These are phyloP conservation scores for Dysidea cf. avara DNA, from an alignment of 37 sponge, comb jelly and placozoan genomes.

Conservation along the genomic window DNA sequence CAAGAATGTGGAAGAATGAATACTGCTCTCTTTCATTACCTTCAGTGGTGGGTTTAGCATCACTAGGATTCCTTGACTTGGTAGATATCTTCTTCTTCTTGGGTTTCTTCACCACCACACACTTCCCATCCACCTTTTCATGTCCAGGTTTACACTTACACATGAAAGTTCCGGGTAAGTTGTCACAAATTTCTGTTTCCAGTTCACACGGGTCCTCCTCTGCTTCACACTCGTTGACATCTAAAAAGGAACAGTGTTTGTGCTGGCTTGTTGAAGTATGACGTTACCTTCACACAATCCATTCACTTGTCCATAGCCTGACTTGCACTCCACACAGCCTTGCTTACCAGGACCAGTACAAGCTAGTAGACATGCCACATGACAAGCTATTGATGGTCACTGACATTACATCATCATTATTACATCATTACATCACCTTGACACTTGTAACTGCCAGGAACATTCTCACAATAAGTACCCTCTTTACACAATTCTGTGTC, in stretches of 20 bases:
- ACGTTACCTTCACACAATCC: slow-evolving; percentile 63
- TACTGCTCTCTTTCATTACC: no score
- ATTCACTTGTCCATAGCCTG: slow-evolving; percentile 61
- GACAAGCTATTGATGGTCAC: slow-evolving; percentile 51
- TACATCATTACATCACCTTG: slow-evolving; percentile 37
- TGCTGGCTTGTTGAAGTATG: neutral
- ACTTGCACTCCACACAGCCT: slow-evolving; percentile 67
- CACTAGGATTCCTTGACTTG: neutral
- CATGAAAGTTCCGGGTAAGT: slow-evolving; percentile 55
- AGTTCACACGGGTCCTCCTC: slow-evolving; percentile 38
- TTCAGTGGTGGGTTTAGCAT: no score
- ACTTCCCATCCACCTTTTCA: slow-evolving; percentile 50
- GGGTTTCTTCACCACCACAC: slow-evolving; percentile 28
- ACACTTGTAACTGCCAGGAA: slow-evolving; percentile 58
- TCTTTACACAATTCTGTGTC: slow-evolving; percentile 42
- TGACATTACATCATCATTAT: neutral
- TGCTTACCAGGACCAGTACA: slow-evolving; percentile 66
- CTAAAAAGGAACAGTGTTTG: slow-evolving; percentile 8
- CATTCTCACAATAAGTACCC: slow-evolving; percentile 78
- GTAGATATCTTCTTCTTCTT: slow-evolving; percentile 8
- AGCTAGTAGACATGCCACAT: slow-evolving; percentile 30
- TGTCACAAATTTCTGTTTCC: slow-evolving; percentile 63
- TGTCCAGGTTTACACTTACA: slow-evolving; percentile 77
- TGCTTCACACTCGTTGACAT: slow-evolving; percentile 57
- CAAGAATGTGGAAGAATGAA: no score